These are phyloP conservation scores for Caranx ignobilis DNA, from an alignment of 2,113 vertebrate genomes.

Conservation along the genomic window DNA sequence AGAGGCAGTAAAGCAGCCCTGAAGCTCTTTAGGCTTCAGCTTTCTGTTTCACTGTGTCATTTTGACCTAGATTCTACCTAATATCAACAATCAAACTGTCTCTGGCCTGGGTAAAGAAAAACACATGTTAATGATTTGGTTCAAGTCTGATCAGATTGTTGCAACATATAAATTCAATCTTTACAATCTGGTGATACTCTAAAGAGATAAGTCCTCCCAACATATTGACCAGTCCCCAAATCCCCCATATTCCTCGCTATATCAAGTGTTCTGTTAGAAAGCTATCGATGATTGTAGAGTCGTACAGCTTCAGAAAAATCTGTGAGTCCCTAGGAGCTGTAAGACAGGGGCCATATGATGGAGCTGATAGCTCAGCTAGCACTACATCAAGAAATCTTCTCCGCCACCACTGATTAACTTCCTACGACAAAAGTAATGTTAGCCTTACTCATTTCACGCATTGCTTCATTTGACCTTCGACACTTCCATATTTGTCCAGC, in stretches of 20 bases:
- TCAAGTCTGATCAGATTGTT: neutral
- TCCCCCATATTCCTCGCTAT: neutral
- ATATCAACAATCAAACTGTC: neutral
- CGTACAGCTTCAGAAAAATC: no score
- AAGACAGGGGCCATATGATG: neutral
- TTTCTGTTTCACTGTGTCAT: conserved; percentile 29
- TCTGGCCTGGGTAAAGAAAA: neutral
- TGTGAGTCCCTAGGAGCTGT: no score
- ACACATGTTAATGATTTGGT: neutral
- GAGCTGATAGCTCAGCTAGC: no score
- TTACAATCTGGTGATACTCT: neutral
- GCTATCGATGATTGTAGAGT: no score
- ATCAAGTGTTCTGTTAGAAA: no score
- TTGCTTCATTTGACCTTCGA: neutral
- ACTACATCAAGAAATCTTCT: no score
- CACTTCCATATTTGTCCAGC: neutral
- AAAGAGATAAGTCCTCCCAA: neutral
- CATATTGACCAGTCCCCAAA: neutral
- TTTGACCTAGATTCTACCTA: conserved; percentile 1
- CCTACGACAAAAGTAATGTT: no score
- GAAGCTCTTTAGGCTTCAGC: conserved; percentile 3
- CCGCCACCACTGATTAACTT: no score
- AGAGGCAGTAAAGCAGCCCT: conserved; percentile 22
- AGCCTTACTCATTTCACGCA: no score
- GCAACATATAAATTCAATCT: neutral